Conservation (phyloP, 1,140 invertebrate species). For the Drosophila littoralis region DNA sequence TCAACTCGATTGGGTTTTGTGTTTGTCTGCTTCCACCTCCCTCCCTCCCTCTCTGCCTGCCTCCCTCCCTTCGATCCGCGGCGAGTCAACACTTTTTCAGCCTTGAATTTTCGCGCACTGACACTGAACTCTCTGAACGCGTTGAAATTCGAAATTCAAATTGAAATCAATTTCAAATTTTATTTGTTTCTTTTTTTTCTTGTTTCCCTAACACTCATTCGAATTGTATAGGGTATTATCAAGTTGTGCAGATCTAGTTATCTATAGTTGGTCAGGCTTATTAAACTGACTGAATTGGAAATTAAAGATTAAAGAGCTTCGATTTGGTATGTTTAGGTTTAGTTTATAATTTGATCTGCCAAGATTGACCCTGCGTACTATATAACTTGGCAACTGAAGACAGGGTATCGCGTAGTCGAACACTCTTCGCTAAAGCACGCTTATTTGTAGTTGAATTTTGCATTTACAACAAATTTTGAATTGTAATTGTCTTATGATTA, state of each 20-base stretch:
- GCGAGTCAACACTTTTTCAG: slow-evolving; percentile 59
- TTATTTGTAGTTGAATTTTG: slow-evolving; percentile 11
- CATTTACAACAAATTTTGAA: slow-evolving; percentile 4
- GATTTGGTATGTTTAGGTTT: too few relatives aligned
- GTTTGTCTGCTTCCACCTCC: slow-evolving; percentile 21
- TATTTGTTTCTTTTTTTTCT: slow-evolving; percentile 61
- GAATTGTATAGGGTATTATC: too few relatives aligned
- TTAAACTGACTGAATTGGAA: too few relatives aligned
- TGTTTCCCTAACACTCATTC: slow-evolving; percentile 7
- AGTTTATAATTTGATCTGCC: too few relatives aligned
- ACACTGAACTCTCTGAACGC: slow-evolving; percentile 68
- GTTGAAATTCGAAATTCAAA: slow-evolving; percentile 74
- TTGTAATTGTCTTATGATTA: slow-evolving; percentile 57
- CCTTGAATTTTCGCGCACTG: slow-evolving; percentile 73
- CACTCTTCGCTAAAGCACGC: neutral
- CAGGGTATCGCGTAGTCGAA: neutral
- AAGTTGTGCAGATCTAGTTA: too few relatives aligned
- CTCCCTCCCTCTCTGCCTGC: slow-evolving; percentile 34
- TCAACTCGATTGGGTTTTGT: slow-evolving; percentile 27
- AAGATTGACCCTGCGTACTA: too few relatives aligned
- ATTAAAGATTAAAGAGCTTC: too few relatives aligned
- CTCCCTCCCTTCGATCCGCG: neutral
- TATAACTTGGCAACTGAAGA: too few relatives aligned
- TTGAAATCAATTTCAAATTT: slow-evolving; percentile 77
- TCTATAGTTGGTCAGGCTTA: too few relatives aligned